A percentile compares a stretch with the other conserved stretches of the same genome.
Evolutionary conservation across 2,888 invertebrate species (phyloP).

Genomic region (Fragum whitleyi): DNA sequence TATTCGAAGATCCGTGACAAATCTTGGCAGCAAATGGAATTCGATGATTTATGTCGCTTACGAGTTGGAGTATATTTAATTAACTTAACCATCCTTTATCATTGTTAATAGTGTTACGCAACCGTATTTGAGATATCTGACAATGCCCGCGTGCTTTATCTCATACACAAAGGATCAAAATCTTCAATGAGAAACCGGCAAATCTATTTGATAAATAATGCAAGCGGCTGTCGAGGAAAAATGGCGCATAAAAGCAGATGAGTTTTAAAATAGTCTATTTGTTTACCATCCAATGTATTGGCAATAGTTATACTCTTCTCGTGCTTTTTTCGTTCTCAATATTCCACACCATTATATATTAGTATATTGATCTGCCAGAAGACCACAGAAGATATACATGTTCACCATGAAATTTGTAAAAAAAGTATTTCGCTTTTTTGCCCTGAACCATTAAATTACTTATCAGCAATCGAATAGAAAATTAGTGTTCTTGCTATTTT

Average conservation of each 20-base stretch:
- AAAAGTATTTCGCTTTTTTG: too few species aligned
- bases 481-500: too few species aligned
- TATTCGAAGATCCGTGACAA: constrained; percentile 16
- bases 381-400: too few species aligned
- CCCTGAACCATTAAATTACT: too few species aligned
- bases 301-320: not conserved
- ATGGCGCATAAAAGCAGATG: constrained; percentile 5
- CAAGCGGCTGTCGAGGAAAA: constrained; percentile 13
- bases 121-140: constrained; percentile 23
- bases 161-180: not conserved
- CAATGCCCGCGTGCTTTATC: constrained; percentile 35
- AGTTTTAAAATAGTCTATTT: constrained; percentile 5
- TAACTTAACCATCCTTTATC: constrained; percentile 38
- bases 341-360: too few species aligned
- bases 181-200: constrained; percentile 5
- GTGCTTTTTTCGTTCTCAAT: too few species aligned
- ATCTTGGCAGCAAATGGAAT: constrained; percentile 14
- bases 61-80: constrained; percentile 32
- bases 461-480: too few species aligned
- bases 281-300: not conserved
- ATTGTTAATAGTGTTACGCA: constrained; percentile 38
- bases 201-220: constrained; percentile 17
- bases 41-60: constrained; percentile 21
- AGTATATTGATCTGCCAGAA: too few species aligned
- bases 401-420: too few species aligned